These are phyloP conservation scores for Nymphalis c-album DNA, from an alignment of 2,888 invertebrate species.

Conservation along the genomic window DNA sequence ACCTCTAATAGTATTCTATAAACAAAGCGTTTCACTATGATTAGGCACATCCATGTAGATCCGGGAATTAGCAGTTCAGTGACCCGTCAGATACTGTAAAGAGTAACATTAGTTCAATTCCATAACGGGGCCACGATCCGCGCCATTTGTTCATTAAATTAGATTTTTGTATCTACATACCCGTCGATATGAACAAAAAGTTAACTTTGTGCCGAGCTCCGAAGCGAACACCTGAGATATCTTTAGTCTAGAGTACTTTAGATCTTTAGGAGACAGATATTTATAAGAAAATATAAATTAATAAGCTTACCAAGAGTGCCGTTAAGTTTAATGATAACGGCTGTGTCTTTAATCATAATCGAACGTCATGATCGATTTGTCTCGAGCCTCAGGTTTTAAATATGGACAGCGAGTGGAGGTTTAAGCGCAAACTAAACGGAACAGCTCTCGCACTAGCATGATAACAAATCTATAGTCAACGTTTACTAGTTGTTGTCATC, in stretches of 20 bases:
- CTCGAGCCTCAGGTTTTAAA: conserved; percentile 34
- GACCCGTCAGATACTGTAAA: conserved; percentile 36
- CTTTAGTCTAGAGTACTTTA: too few relatives aligned
- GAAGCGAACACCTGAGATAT: too few relatives aligned
- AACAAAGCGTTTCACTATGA: conserved; percentile 41
- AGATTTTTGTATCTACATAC: background rate
- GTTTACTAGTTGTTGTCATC: too few relatives aligned
- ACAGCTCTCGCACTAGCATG: too few relatives aligned
- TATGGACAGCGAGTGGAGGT: conserved; percentile 6
- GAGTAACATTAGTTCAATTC: conserved; percentile 7
- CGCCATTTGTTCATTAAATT: background rate
- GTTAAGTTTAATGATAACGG: conserved; percentile 48
- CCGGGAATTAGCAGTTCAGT: conserved; percentile 47
- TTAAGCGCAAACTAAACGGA: too few relatives aligned
- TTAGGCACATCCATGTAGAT: conserved; percentile 44
- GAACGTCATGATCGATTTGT: conserved; percentile 39
- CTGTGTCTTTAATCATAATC: conserved; percentile 40
- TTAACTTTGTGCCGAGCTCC: background rate
- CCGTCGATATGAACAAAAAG: background rate
- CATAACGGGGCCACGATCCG: background rate
- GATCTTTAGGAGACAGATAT: too few relatives aligned
- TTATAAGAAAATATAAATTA: background rate
- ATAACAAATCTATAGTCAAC: too few relatives aligned
- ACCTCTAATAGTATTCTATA: conserved; percentile 36
- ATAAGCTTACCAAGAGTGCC: conserved; percentile 50